These are phyloP conservation scores for Xestia ashworthii DNA, from an alignment of 2,888 invertebrate species.

Conservation along the genomic window DNA sequence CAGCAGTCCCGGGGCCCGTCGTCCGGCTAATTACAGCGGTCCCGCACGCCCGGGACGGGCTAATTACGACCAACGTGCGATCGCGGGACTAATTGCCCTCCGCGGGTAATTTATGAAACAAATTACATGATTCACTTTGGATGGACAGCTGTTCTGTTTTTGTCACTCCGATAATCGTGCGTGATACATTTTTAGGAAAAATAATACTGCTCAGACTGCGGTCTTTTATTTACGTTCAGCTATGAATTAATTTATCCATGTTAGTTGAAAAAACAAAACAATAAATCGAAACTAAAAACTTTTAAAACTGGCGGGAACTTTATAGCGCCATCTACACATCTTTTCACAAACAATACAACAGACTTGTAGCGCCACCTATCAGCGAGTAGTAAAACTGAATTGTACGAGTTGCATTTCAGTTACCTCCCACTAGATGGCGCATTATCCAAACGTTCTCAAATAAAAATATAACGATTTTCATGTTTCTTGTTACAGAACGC, in stretches of 20 bases:
- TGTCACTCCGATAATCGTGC: slow-evolving; percentile 20
- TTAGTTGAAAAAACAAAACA: neutral
- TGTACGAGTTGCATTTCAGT: neutral
- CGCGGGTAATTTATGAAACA: slow-evolving; percentile 71
- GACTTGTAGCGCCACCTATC: slow-evolving; percentile 62
- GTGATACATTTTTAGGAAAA: neutral
- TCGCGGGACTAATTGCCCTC: slow-evolving; percentile 70
- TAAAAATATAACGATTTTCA: slow-evolving; percentile 20
- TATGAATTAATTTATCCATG: neutral
- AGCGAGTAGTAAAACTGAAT: slow-evolving; percentile 55
- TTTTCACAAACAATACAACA: neutral
- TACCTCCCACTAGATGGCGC: slow-evolving; percentile 68
- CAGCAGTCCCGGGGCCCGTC: slow-evolving; percentile 63
- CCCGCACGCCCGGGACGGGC: slow-evolving; percentile 65
- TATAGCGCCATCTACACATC: slow-evolving; percentile 58
- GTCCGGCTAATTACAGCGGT: slow-evolving; percentile 71
- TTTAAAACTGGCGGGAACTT: slow-evolving; percentile 6
- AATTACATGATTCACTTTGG: slow-evolving; percentile 65
- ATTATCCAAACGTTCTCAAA: neutral
- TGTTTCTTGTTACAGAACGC: slow-evolving; percentile 92
- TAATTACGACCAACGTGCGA: slow-evolving; percentile 69
- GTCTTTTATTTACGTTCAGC: neutral
- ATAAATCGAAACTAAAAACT: neutral
- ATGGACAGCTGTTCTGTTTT: slow-evolving; percentile 43
- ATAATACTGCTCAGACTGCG: no score